Conservation (phyloP, 2,888 invertebrate genomes). For the Ellobium chinense region DNA sequence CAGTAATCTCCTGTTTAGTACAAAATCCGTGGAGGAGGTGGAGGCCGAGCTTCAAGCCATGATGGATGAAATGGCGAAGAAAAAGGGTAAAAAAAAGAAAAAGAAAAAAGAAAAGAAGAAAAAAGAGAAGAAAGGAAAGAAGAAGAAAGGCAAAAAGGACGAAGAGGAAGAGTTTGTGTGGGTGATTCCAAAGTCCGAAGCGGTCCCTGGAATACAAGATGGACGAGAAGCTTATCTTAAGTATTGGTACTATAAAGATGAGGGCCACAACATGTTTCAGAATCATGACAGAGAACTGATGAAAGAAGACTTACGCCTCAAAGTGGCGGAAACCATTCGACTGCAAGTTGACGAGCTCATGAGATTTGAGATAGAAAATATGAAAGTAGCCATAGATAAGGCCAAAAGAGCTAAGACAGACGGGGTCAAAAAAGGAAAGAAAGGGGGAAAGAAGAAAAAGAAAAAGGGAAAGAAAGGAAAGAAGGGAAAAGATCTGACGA, state of each 20-base stretch:
- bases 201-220: conserved; percentile 2
- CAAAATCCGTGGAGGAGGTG: conserved; percentile 25
- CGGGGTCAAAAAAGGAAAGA: background rate
- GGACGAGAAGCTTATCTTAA: background rate
- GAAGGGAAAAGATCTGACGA: conserved; percentile 28
- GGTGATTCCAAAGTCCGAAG: background rate
- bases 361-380: conserved; percentile 82
- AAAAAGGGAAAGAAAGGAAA: conserved; percentile 14
- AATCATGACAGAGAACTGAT: conserved; percentile 25
- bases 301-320: conserved; percentile 24
- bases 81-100: conserved; percentile 86
- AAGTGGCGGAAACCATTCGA: conserved; percentile 11
- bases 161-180: conserved; percentile 24
- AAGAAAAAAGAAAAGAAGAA: conserved; percentile 59
- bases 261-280: conserved; percentile 17
- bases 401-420: background rate
- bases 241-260: conserved; percentile 43
- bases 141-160: conserved; percentile 79
- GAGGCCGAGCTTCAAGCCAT: background rate
- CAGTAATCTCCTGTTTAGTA: conserved; percentile 13
- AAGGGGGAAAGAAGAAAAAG: background rate
- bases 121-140: conserved; percentile 81
- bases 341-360: conserved; percentile 86
- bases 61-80: conserved; percentile 70
- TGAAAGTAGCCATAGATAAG: conserved; percentile 82